Base-by-base conservation (phyloP, 2,888 invertebrate species). In the Beris chalybata region DNA sequence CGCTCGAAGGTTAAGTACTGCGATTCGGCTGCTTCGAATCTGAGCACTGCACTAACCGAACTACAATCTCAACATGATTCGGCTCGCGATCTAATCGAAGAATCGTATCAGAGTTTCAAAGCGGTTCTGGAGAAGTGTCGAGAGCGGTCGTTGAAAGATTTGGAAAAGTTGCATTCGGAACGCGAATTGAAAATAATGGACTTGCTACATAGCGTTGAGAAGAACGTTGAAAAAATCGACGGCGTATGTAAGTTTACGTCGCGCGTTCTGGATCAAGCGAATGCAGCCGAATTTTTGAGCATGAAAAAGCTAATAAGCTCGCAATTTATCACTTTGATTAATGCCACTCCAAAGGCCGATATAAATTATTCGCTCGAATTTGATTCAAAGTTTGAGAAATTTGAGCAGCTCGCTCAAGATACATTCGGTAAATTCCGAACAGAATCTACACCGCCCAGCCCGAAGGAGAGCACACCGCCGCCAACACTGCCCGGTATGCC, bases 111-210 rank as follows among this genome's bases (percentile, higher is more conserved):
- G 76, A 89, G 88, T 75, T 92, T 89, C 76, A 91, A 91, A 78
- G 89, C 90, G 43, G 85, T 92, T 65, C 82, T 96, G 70, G 94
- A 95, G 74, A 87, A 89, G 73, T 89, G 90, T 71, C 87, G 90
- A 71, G 93, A 95, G 74, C 87, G 87, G 58, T 85, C 91, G 15
- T 81, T 93, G 29, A 85, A 87, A 71, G 88, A 91, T 75, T 83
- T 93, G 54, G 88, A 89, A 73, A 85, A 85, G 71, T 79, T 92
- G 70, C 95, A 96, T 78, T 90, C 90, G 68, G 89, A 91, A 75
- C 87, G 93, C 69, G 95, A 95, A 79, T 83, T 95, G 47, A 89
- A 91, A 78, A 89, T 95, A 44, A 95, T 95, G 94, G 94, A 95
- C 76, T 84, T 91, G 69, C 88, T 90, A 76, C 90, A 92, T 76